Conservation (phyloP, 1,140 invertebrate genomes). For the Tyrophagus putrescentiae region DNA sequence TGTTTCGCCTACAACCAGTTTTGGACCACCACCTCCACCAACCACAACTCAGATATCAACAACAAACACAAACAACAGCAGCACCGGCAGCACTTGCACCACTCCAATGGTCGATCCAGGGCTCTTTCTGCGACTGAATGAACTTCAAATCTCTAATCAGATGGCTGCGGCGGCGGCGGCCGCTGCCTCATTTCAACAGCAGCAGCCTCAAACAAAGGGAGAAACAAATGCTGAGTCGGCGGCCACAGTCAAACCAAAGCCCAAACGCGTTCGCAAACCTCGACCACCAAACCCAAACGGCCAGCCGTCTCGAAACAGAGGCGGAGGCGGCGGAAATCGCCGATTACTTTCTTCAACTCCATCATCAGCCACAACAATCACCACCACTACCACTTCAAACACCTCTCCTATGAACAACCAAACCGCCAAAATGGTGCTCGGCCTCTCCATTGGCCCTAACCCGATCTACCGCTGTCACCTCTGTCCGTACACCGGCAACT, state of each 20-base stretch:
- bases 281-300: neutral
- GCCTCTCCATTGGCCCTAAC: neutral
- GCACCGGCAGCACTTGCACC: too few relatives aligned
- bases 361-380: neutral
- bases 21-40: too few relatives aligned
- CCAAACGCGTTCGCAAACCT: neutral
- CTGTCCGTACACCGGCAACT: slow-evolving; percentile 31
- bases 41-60: too few relatives aligned
- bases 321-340: slow-evolving; percentile 8
- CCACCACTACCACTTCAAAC: too few relatives aligned
- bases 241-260: neutral
- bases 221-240: neutral
- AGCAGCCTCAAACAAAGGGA: neutral
- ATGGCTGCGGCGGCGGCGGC: neutral
- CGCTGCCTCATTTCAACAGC: neutral
- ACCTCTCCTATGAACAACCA: too few relatives aligned
- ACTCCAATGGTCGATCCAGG: neutral
- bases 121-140: neutral
- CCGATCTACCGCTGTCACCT: slow-evolving; percentile 30
- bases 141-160: slow-evolving; percentile 8
- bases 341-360: slow-evolving; percentile 21
- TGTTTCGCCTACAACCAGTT: too few relatives aligned
- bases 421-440: neutral
- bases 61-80: too few relatives aligned
- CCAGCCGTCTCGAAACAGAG: neutral